Evolutionary conservation across 2,888 invertebrate species (phyloP), one percentile per base, ranked within the genome.

Genomic region (Epinotia demarniana): DNA sequence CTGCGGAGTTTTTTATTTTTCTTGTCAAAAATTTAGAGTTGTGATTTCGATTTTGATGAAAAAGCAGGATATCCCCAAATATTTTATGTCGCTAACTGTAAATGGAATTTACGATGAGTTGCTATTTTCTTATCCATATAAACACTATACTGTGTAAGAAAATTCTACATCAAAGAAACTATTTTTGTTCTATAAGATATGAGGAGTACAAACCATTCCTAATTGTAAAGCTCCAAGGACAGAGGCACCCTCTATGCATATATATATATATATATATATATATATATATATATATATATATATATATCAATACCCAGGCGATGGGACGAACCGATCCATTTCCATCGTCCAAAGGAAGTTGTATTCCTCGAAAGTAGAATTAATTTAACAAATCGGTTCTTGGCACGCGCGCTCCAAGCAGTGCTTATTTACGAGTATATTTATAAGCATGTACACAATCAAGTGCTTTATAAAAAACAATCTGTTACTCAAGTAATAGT

Each of bases 361-460:
- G 64, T 62, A 49, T 72, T 72, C 60, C 55, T 67, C 60, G 49
- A 49, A 69, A 60, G 60, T n/a, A 68, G 67, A 55, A 68, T 73
- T 70, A 33, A 64, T 58, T 64, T 39, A 53, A 60, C 70, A 64
- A 75, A 70, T 70, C 33, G 70, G 18, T 53, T 49, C 6, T 13
- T 62, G 73, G n/a, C 73, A 73, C 69, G 74, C 74, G 33, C 63
- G 19, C 19, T 69, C 23, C 61, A 55, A 60, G 9, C 19, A 13
- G 46, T 49, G 12, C 12, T 8, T 12, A 43, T 43, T 3, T 12
- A 61, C 9, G 27, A 49, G 49, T 11, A 43, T 12, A 43, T 43
- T 1, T 9, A 61, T 18, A 60, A 49, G 49, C 8, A 70, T 8
- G 23, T 43, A 46, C 23, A 58, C 58, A 23, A 23, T 23, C 58